These are phyloP conservation scores for Bothrops jararaca DNA, from an alignment of 2,113 vertebrate genomes.

Conservation along the genomic window DNA sequence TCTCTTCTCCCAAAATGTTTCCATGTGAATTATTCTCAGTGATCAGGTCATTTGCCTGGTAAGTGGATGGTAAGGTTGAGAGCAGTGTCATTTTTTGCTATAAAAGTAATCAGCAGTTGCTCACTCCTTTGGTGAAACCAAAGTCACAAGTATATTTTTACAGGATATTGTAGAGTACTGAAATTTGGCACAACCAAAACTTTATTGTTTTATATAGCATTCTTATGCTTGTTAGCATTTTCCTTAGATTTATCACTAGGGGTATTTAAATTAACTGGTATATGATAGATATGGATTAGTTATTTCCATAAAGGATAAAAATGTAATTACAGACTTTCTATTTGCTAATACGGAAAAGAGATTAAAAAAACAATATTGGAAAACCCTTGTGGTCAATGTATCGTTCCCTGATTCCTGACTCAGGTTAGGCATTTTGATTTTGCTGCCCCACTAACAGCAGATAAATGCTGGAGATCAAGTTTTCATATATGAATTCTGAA, in stretches of 20 bases:
- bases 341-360: background rate
- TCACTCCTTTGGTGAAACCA: background rate
- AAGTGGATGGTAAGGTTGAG: background rate
- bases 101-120: background rate
- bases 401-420: background rate
- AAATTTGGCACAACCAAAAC: background rate
- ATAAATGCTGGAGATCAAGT: background rate
- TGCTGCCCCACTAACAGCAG: background rate
- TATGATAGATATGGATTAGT: background rate
- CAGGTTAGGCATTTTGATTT: background rate
- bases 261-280: background rate
- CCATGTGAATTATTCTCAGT: background rate
- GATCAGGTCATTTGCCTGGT: background rate
- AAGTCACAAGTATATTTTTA: background rate
- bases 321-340: background rate
- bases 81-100: background rate
- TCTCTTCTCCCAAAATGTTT: background rate
- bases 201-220: background rate
- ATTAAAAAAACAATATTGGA: background rate
- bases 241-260: background rate
- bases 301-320: background rate
- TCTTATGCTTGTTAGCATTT: background rate
- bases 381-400: background rate
- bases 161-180: background rate
- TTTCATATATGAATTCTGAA: background rate